Evolutionary conservation across 2,113 vertebrate species (phyloP).

Genomic region (Naja naja): DNA sequence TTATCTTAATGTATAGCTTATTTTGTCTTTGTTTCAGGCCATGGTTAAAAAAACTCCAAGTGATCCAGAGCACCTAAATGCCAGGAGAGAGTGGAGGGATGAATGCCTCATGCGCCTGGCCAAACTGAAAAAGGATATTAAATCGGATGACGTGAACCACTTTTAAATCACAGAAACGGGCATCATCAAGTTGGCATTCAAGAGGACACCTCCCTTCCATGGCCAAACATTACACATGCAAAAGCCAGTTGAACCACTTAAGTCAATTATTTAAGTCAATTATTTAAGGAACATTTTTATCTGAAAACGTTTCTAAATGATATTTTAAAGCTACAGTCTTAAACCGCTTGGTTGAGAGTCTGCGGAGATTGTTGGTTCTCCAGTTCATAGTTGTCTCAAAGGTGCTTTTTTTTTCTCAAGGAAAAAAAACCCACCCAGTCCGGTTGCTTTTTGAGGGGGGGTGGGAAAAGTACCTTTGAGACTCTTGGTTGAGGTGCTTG

Average conservation of each 20-base stretch:
- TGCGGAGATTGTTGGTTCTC: not conserved
- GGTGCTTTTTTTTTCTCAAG: not conserved
- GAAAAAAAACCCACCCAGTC: not conserved
- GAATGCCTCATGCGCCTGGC: slow-evolving; percentile 80
- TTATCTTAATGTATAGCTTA: not conserved
- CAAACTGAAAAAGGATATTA: slow-evolving; percentile 79
- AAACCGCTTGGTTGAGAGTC: not conserved
- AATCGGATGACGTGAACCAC: slow-evolving; percentile 50
- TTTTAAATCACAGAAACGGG: slow-evolving; percentile 16
- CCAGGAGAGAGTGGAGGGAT: slow-evolving; percentile 83
- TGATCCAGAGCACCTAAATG: slow-evolving; percentile 75
- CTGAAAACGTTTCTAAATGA: not conserved
- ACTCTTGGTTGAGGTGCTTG: too few species aligned
- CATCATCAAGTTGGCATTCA: slow-evolving; percentile 32
- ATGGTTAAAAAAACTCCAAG: slow-evolving; percentile 78
- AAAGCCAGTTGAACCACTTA: slow-evolving; percentile 36
- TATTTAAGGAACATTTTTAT: not conserved
- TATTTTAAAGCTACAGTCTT: not conserved
- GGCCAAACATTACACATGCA: not conserved
- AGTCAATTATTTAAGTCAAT: slow-evolving; percentile 22
- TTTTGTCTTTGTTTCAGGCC: slow-evolving; percentile 71
- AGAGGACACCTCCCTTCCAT: not conserved
- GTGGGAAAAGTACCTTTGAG: too few species aligned
- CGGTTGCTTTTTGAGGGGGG: too few species aligned
- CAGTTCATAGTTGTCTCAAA: not conserved